Evolutionary conservation across 2,113 vertebrate genomes (phyloP).

Genomic region (Zeus faber): DNA sequence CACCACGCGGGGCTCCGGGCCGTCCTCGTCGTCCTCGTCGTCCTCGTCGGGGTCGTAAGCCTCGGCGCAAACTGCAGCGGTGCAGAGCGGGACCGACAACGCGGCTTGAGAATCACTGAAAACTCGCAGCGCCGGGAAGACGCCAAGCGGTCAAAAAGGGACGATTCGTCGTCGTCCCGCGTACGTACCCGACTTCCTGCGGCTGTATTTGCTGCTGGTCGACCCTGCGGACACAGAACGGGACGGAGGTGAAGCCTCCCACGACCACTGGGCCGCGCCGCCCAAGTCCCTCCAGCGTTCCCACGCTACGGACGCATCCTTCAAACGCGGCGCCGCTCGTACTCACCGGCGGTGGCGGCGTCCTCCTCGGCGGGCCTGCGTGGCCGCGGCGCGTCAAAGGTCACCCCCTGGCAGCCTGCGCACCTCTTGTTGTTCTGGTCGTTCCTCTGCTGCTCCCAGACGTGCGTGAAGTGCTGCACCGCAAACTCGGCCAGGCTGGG

Average conservation of each 20-base stretch:
- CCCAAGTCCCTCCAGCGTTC: too few relatives aligned
- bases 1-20: constrained; percentile 83
- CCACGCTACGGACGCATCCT: too few relatives aligned
- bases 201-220: constrained; percentile 74
- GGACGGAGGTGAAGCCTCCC: too few relatives aligned
- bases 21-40: constrained; percentile 88
- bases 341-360: constrained; percentile 54
- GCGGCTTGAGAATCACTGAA: too few relatives aligned
- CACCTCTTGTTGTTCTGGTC: constrained; percentile 27
- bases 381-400: too few relatives aligned
- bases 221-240: constrained; percentile 73
- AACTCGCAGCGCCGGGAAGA: too few relatives aligned
- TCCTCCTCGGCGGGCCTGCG: constrained; percentile 41
- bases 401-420: too few relatives aligned
- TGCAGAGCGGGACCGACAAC: neutral
- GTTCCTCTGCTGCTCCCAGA: constrained; percentile 68
- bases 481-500: constrained; percentile 85
- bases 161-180: too few relatives aligned
- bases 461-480: constrained; percentile 81
- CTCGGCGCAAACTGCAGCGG: constrained; percentile 87
- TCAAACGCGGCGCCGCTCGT: too few relatives aligned
- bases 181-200: constrained; percentile 89
- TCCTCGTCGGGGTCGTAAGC: constrained; percentile 90
- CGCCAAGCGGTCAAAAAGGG: too few relatives aligned
- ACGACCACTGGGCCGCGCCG: too few relatives aligned